Base-by-base conservation (phyloP, 2,113 vertebrate genomes). In the Falco punctatus region DNA sequence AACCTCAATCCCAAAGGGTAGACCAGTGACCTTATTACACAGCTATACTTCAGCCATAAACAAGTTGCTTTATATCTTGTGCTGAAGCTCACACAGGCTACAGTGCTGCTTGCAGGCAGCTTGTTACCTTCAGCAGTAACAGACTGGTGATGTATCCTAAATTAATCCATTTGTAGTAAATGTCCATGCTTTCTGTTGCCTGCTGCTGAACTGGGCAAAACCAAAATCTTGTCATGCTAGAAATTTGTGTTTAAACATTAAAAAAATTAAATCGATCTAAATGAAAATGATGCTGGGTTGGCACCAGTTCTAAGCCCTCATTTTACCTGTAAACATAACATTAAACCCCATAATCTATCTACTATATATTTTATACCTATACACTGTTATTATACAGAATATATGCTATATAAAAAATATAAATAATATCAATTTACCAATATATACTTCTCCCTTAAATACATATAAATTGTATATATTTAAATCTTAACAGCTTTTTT, bases 1-100 rank as follows among this genome's bases (percentile, higher is more conserved):
- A 86, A 90, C 85, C 75, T 75, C 96, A 86, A 15, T 90, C 88
- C 85, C 69, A 83, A 74, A 86, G 55, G 55, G 71, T 38, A 27
- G 74, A 66, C 54, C 64, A 77, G 51, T 1, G 16, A 64, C 64
- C 88, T 83, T 90, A 81, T 73, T 83, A 80, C n/a, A 13, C 30
- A 86, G 85, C 62, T 49, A n/a, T 20, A 73, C 46, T 32, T 91
- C 28, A 90, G 71, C 85, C 74, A 94, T 66, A 80, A 90, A 90
- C 70, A 78, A 77, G 71, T 51, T 62, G 38, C 22, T 90, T 92
- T 88, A 30, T 72, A 90, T 35, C 74, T 73, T 32, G 33, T 77
- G 51, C 67, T 54, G 74, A 55, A 89, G 71, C 79, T 95, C 54
- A 54, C 33, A 21, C 12, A 70, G 22, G 44, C 81, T 72, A 24